Evolutionary conservation across 2,888 invertebrate species (phyloP).

Genomic region (Melanchra persicariae): DNA sequence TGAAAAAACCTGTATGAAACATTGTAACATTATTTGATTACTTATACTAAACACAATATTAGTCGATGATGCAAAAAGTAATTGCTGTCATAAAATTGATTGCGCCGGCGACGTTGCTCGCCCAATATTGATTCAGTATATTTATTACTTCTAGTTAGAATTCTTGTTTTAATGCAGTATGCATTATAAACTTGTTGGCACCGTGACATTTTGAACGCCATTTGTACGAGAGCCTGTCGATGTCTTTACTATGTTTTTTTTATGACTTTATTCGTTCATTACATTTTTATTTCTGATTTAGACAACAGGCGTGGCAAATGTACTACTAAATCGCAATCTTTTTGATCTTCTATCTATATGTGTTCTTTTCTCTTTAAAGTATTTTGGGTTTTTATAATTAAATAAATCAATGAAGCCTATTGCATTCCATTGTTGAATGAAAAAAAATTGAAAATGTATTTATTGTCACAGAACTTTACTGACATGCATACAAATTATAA

Average conservation of each 20-base stretch:
- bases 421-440: no score
- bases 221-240: slow-evolving; percentile 16
- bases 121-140: slow-evolving; percentile 46
- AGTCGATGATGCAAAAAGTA: slow-evolving; percentile 37
- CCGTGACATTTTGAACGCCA: slow-evolving; percentile 30
- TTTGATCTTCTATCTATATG: no score
- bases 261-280: not conserved
- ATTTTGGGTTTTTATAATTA: no score
- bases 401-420: no score
- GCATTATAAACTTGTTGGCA: slow-evolving; percentile 21
- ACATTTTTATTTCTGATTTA: not conserved
- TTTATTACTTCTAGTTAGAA: slow-evolving; percentile 29
- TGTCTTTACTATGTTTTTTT: slow-evolving; percentile 5
- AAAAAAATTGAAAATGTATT: no score
- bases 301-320: not conserved
- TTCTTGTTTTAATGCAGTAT: slow-evolving; percentile 16
- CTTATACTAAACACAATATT: slow-evolving; percentile 52
- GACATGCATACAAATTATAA: no score
- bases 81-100: slow-evolving; percentile 53
- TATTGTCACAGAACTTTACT: no score
- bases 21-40: slow-evolving; percentile 54
- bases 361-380: no score
- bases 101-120: slow-evolving; percentile 28
- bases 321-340: no score
- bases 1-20: slow-evolving; percentile 32